Base-by-base conservation (phyloP, 2,888 invertebrate species). In the Cataglyphis cursor region DNA sequence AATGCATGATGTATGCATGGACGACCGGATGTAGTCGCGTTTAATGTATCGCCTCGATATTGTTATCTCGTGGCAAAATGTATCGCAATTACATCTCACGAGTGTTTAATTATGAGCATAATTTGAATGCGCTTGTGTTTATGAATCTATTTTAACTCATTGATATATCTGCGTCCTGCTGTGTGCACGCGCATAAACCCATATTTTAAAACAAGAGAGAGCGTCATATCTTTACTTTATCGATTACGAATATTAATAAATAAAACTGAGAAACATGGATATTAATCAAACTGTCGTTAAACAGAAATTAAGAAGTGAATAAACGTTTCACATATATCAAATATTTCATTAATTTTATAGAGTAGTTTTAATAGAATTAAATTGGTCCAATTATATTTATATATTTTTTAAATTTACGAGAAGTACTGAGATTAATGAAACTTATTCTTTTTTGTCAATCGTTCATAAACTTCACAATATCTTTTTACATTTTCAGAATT, bases 391-490 rank as follows among this genome's bases (percentile, higher is more conserved):
- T 83, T 88, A 76, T 87, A 89, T 86, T 86, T 78, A 61, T 85
- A 84, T 74, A 83, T 84, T 90, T 87, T 85, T 87, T 78, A 68
- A 72, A n/a, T 61, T 76, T 82, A 84, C 82, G 83, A 85, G 74
- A 61, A 57, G 48, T 87, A 72, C 83, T 24, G 85, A 89, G 89
- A 92, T 90, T 90, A 88, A 87, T 88, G 87, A 86, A 91, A 88
- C 86, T 70, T 83, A 80, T 84, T 86, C 82, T 87, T 81, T 87
- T 81, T 0, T 35, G 78, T 44, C 73, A 41, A 75, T 72, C 62
- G 76, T 85, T 85, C 70, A 83, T 59, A 81, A 90, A 85, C 83
- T 89, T 64, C 74, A n/a, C 74, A 10, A 35, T 75, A 59, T n/a
- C 64, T 57, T 54, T 66, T 70, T 35, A 51, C 48, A 21, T 15